Evolutionary conservation across 2,888 invertebrate genomes (phyloP), one percentile per base, ranked within the genome.

Genomic region (Phytoseiulus persimilis): DNA sequence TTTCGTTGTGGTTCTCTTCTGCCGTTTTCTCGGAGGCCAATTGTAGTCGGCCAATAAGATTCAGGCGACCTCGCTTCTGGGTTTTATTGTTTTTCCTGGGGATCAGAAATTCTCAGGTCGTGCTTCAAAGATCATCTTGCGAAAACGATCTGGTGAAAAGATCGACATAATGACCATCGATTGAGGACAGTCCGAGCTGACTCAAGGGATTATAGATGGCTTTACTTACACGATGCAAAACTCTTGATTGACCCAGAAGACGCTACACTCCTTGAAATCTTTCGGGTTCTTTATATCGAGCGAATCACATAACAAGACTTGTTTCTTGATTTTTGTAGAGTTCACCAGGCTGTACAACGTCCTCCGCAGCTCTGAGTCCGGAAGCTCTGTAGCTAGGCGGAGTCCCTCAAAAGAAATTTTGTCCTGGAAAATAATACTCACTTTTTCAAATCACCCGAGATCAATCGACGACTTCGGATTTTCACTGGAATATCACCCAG

Each of bases 1-100:
- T 99, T 90, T 98, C 98, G 93, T 99, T 98, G 93, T 98, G 98
- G 93, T 99, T 99, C 93, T 99, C 98, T 92, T 98, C 95, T 93
- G 97, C 97, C 91, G 97, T 97, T 91, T 97, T 94, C 93, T 98
- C 98, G 0, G 98, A 98, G 91, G 97, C 97, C 91, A 98, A 93
- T 89, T 91, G 91, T 0, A 91, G 90, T 9, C 91, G 83, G 14
- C 99, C 99, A 92, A 99, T 96, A 91, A 99, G 94, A 94, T 98
- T 99, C 83, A 99, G 94, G 94, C 98, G 98, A 90, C 99, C 99
- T 91, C 99, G 94, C 91, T 96, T 96, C 93, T 99, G 99, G 2
- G 96, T 94, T 93, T 98, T 98, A 28, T 96, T 96, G 94, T 97
- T 98, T 94, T 99, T 98, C 90, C 98, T 95, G 91, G 89, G 92